Percentiles rank a stretch among this genome's conserved stretches.
Conservation (phyloP, 1,140 invertebrate genomes). For the Zophobas morio region DNA sequence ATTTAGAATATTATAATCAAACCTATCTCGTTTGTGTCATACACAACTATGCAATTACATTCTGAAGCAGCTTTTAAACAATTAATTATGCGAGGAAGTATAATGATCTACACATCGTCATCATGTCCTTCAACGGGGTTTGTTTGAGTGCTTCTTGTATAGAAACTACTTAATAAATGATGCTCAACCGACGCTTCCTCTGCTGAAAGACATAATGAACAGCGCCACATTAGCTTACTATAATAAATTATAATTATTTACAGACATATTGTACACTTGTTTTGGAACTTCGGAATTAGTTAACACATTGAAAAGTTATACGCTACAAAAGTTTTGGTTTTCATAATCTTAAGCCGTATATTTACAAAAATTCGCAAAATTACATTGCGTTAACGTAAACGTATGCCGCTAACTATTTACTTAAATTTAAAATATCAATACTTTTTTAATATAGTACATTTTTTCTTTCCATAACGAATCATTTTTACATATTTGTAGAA, state of each 20-base stretch:
- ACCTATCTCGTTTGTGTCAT: conserved; percentile 40
- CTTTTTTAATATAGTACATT: conserved; percentile 10
- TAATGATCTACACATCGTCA: conserved; percentile 56
- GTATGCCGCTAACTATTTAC: conserved; percentile 12
- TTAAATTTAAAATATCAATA: conserved; percentile 26
- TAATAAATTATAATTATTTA: conserved; percentile 63
- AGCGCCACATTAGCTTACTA: conserved; percentile 53
- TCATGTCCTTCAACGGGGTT: conserved; percentile 57
- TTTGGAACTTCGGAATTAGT: conserved; percentile 45
- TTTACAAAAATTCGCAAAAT: conserved; percentile 21
- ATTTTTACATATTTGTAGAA: conserved; percentile 23
- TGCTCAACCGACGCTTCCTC: conserved; percentile 51
- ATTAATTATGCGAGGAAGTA: conserved; percentile 57
- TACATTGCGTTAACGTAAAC: conserved; percentile 12
- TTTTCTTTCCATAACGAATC: conserved; percentile 11
- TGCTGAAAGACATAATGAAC: conserved; percentile 59
- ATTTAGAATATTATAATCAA: conserved; percentile 48
- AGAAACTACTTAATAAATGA: conserved; percentile 57
- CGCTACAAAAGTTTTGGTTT: conserved; percentile 19
- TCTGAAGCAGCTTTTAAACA: conserved; percentile 52
- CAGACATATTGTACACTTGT: conserved; percentile 59
- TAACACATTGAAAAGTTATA: conserved; percentile 38
- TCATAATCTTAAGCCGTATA: conserved; percentile 12
- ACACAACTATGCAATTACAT: conserved; percentile 50
- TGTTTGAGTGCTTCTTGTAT: conserved; percentile 16